phyloP scores from a whole-genome alignment of 2,888 invertebrate genomes.

The Dioctria linearis region DNA sequence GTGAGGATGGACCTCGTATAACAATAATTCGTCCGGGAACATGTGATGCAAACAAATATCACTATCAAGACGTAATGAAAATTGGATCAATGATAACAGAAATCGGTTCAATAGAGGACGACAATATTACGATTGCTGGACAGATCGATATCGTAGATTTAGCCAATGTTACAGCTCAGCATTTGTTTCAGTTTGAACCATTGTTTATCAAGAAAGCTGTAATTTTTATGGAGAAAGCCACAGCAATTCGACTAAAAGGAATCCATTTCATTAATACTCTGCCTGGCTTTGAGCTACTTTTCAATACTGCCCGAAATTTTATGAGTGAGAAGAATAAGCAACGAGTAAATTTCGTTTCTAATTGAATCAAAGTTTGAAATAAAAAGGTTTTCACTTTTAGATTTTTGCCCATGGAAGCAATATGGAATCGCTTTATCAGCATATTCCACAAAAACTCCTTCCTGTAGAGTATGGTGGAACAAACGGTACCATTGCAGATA shows the following conservation, averaged over 20 bases:
- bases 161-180: slow-evolving; percentile 72
- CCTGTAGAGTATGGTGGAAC: slow-evolving; percentile 66
- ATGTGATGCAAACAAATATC: slow-evolving; percentile 71
- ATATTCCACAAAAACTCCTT: slow-evolving; percentile 74
- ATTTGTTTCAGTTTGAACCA: slow-evolving; percentile 75
- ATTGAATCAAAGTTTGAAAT: too few species aligned
- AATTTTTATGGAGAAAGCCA: slow-evolving; percentile 73
- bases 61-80: slow-evolving; percentile 72
- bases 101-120: slow-evolving; percentile 73
- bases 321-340: slow-evolving; percentile 76
- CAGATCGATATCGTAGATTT: slow-evolving; percentile 74
- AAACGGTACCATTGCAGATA: slow-evolving; percentile 71
- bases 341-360: slow-evolving; percentile 69
- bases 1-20: slow-evolving; percentile 70
- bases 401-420: slow-evolving; percentile 73
- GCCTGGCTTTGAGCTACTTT: slow-evolving; percentile 74
- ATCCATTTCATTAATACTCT: slow-evolving; percentile 76
- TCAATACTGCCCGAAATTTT: slow-evolving; percentile 75
- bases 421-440: slow-evolving; percentile 67
- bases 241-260: slow-evolving; percentile 75
- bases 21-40: slow-evolving; percentile 73
- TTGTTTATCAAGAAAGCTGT: slow-evolving; percentile 75
- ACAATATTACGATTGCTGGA: slow-evolving; percentile 68
- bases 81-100: slow-evolving; percentile 74
- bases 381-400: slow-evolving; percentile 68